A percentile compares a stretch with the other conserved stretches of the same genome.
phyloP scores from a whole-genome alignment of 2,113 vertebrate species.

The Podocnemis expansa region DNA sequence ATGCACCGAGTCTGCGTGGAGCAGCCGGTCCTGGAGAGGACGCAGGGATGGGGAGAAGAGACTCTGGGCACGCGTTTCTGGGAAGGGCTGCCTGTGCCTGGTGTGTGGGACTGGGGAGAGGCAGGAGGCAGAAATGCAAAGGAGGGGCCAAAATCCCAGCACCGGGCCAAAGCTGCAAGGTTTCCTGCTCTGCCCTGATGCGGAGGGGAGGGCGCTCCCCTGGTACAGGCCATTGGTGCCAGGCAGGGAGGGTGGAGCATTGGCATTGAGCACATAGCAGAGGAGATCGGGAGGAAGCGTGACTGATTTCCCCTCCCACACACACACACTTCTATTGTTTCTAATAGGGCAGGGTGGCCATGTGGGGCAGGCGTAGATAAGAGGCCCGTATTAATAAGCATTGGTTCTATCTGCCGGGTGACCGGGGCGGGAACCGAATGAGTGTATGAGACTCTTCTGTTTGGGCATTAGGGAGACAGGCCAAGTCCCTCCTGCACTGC shows the following conservation, averaged over 20 bases:
- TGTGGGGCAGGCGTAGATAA: background rate
- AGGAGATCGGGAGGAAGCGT: background rate
- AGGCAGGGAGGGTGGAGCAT: background rate
- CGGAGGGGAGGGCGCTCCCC: background rate
- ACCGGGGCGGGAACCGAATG: background rate
- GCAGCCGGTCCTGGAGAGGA: too few relatives aligned
- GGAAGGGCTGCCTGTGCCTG: too few relatives aligned
- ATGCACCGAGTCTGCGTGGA: too few relatives aligned
- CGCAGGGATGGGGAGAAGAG: background rate
- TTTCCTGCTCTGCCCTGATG: background rate
- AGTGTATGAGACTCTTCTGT: background rate
- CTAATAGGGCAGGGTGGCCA: background rate
- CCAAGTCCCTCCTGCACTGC: background rate
- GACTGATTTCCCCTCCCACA: background rate
- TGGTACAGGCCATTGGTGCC: background rate
- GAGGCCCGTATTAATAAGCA: background rate
- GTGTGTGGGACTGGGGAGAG: background rate
- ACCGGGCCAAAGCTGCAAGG: background rate
- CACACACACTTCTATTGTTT: background rate
- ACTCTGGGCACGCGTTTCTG: too few relatives aligned
- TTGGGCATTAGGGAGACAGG: background rate
- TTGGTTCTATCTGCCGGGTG: background rate
- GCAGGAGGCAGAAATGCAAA: background rate
- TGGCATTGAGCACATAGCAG: background rate
- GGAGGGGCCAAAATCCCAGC: background rate